These are phyloP conservation scores for Leptarthrus brevirostris DNA, from an alignment of 2,888 invertebrate genomes.

Conservation along the genomic window DNA sequence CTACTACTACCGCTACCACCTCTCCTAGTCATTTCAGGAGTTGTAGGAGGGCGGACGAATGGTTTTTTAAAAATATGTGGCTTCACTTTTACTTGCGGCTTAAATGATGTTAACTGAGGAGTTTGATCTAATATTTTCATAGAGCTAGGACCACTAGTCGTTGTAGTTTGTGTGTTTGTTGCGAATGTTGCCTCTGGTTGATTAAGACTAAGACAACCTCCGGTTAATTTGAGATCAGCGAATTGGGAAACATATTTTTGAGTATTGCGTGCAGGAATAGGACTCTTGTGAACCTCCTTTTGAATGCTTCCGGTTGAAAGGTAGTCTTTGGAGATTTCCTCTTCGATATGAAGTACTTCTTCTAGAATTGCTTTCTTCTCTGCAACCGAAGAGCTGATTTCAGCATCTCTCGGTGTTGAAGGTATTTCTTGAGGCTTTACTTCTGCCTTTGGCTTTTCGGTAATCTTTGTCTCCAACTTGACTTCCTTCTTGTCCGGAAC, in stretches of 20 bases:
- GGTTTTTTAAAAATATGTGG: conserved; percentile 83
- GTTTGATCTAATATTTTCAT: conserved; percentile 56
- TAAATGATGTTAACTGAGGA: conserved; percentile 65
- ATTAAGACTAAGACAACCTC: conserved; percentile 65
- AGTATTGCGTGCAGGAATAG: conserved; percentile 72
- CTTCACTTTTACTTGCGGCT: conserved; percentile 83
- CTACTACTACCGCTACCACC: conserved; percentile 27
- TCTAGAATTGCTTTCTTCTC: conserved; percentile 53
- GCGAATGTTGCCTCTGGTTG: conserved; percentile 50
- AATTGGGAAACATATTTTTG: conserved; percentile 75
- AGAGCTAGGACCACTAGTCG: conserved; percentile 55
- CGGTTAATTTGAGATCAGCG: conserved; percentile 74
- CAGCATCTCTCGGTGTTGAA: conserved; percentile 1
- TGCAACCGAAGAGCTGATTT: conserved; percentile 27
- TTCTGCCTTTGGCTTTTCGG: conserved; percentile 55
- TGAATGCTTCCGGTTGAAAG: conserved; percentile 32
- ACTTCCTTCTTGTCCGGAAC: conserved; percentile 54
- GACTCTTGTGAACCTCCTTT: conserved; percentile 63
- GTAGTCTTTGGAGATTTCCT: conserved; percentile 55
- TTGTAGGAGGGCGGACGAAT: conserved; percentile 54
- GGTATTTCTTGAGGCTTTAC: conserved; percentile 55
- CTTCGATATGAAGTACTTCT: conserved; percentile 56
- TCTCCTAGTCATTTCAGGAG: conserved; percentile 55
- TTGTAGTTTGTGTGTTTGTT: conserved; percentile 59
- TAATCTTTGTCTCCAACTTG: conserved; percentile 55